Percentiles rank a stretch among this genome's conserved stretches.
Conservation (phyloP, 2,797 vertebrate genomes). For the Octomys mimax region DNA sequence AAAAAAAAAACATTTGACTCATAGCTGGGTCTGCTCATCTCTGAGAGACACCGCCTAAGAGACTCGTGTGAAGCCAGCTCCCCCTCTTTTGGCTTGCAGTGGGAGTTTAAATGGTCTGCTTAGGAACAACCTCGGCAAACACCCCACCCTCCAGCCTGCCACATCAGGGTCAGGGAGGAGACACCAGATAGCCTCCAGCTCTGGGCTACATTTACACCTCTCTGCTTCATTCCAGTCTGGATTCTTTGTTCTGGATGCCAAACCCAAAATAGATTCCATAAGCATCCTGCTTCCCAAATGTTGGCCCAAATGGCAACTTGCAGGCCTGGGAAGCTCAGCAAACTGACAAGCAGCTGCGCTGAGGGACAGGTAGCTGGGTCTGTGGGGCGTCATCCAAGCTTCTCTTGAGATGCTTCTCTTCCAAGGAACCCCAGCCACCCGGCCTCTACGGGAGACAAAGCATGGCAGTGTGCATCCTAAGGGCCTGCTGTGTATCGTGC, state of each 20-base stretch:
- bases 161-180: slow-evolving; percentile 73
- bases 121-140: not conserved
- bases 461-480: rapidly evolving
- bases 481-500: not conserved
- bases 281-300: slow-evolving; percentile 83
- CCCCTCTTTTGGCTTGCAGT: not conserved
- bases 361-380: slow-evolving; percentile 28
- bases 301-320: slow-evolving; percentile 71
- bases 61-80: slow-evolving; percentile 25
- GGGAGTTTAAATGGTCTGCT: slow-evolving; percentile 43
- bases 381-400: not conserved
- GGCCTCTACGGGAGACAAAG: not conserved
- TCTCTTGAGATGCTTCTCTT: not conserved
- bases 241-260: slow-evolving; percentile 85
- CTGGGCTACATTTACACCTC: slow-evolving; percentile 81
- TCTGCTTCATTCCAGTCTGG: slow-evolving; percentile 68
- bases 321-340: slow-evolving; percentile 48
- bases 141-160: not conserved
- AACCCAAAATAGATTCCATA: slow-evolving; percentile 84
- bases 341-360: slow-evolving; percentile 54
- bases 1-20: not conserved
- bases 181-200: slow-evolving; percentile 65
- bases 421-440: not conserved
- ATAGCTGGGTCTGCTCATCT: not conserved
- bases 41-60: slow-evolving; percentile 9